Conservation (phyloP, 2,888 invertebrate species). For the Aphodius granarius region DNA sequence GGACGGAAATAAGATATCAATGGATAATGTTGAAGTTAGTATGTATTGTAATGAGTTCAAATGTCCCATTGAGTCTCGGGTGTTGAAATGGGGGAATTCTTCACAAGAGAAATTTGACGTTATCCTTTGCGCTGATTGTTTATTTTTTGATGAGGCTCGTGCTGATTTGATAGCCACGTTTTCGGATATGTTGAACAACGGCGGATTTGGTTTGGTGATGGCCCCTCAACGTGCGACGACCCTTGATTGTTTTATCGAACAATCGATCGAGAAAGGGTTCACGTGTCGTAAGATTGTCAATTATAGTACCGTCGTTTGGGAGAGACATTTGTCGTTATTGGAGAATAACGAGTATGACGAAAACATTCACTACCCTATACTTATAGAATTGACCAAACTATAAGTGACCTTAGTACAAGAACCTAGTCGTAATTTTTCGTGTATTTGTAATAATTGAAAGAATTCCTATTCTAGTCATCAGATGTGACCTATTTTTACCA, state of each 20-base stretch:
- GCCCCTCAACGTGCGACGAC: constrained; percentile 76
- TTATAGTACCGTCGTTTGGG: constrained; percentile 70
- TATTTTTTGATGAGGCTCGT: constrained; percentile 76
- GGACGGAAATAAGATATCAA: constrained; percentile 76
- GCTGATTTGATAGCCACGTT: constrained; percentile 69
- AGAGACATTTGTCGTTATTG: constrained; percentile 64
- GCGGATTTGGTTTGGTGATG: constrained; percentile 72
- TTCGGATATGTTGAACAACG: constrained; percentile 61
- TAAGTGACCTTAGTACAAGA: constrained; percentile 50
- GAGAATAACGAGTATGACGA: constrained; percentile 65
- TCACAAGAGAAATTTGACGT: constrained; percentile 61
- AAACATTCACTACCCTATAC: constrained; percentile 71
- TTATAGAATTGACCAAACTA: constrained; percentile 64
- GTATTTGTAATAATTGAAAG: constrained; percentile 22
- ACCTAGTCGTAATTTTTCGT: constrained; percentile 25
- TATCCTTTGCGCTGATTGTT: constrained; percentile 77
- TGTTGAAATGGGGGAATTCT: constrained; percentile 60
- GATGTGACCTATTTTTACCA: constrained; percentile 51
- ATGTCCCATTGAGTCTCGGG: constrained; percentile 57
- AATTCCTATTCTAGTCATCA: constrained; percentile 32
- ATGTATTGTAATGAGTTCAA: constrained; percentile 65
- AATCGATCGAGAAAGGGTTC: constrained; percentile 64
- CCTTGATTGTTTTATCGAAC: constrained; percentile 66
- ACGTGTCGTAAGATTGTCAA: constrained; percentile 59
- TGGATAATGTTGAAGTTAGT: constrained; percentile 71